Conservation (phyloP, 1,140 invertebrate genomes). For the Caenorhabditis elegans region WBcel235 BX284604.4:8214001-8214500, state of each 20-base stretch:
- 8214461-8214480: constrained; percentile 95
- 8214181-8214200: constrained; percentile 61
- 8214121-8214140: not conserved
- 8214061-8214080: constrained; percentile 11
- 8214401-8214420: constrained; percentile 95
- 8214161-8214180: not conserved
- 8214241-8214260: constrained; percentile 91
- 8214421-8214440: constrained; percentile 99
- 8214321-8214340: constrained; percentile 74
- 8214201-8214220: constrained; percentile 84
- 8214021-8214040: constrained; percentile 13
- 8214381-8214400: constrained; percentile 92
- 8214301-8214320: constrained; percentile 93
- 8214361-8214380: constrained; percentile 85
- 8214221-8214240: constrained; percentile 77
- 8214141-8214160: not conserved
- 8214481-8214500: constrained; percentile 76
- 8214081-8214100: not conserved
- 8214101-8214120: not conserved
- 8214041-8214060: constrained; percentile 22
- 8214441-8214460: constrained; percentile 88
- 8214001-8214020: constrained; percentile 15
- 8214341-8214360: not conserved
- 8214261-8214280: constrained; percentile 80
- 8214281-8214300: constrained; percentile 86